phyloP scores from a whole-genome alignment of 2,888 invertebrate species.

The Macrophya annulata region DNA sequence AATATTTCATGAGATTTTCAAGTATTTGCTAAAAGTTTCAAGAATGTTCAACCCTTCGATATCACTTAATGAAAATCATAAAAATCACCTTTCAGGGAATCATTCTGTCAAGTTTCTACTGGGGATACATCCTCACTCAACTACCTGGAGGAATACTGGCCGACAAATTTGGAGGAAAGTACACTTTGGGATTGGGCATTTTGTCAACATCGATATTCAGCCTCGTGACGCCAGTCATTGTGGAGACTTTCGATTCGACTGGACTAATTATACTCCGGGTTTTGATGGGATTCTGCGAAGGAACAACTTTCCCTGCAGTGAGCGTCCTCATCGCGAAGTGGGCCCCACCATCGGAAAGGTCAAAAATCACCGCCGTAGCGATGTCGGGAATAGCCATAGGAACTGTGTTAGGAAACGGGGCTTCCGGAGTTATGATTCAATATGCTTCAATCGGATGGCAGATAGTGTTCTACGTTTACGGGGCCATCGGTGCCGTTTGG shows the following conservation, averaged over 20 bases:
- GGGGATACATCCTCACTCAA: conserved; percentile 80
- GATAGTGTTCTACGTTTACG: conserved; percentile 89
- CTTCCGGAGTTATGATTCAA: conserved; percentile 67
- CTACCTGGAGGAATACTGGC: conserved; percentile 80
- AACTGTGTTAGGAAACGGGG: conserved; percentile 67
- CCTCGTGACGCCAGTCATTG: conserved; percentile 78
- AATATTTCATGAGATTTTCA: too few species aligned
- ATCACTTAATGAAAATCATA: neutral
- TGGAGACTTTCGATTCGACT: conserved; percentile 71
- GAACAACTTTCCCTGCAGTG: conserved; percentile 79
- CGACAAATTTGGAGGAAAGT: conserved; percentile 78
- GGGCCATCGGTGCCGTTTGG: conserved; percentile 86
- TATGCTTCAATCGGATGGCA: conserved; percentile 83
- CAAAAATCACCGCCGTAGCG: conserved; percentile 73
- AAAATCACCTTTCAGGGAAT: conserved; percentile 69
- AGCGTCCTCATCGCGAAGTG: conserved; percentile 76
- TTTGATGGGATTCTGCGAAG: conserved; percentile 80
- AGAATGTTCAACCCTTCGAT: too few species aligned
- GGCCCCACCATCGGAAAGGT: conserved; percentile 76
- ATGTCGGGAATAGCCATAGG: conserved; percentile 72
- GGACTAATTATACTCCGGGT: conserved; percentile 77
- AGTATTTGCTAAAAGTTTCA: neutral
- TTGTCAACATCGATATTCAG: conserved; percentile 77
- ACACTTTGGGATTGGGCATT: conserved; percentile 78
- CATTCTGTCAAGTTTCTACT: conserved; percentile 79